These are phyloP conservation scores for Microtus pennsylvanicus DNA, from an alignment of 2,113 vertebrate species.

Conservation along the genomic window DNA sequence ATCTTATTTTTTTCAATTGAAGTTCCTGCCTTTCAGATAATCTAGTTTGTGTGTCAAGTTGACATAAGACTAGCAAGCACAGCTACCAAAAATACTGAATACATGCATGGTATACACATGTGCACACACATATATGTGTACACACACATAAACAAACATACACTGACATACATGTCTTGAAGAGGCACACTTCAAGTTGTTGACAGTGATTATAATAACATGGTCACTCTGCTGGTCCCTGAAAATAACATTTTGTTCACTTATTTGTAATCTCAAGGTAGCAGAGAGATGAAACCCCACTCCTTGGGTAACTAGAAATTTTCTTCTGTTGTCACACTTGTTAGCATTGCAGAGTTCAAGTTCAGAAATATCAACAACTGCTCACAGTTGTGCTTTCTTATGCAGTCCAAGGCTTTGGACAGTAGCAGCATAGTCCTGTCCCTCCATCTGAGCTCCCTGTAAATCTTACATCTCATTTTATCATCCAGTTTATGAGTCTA, in stretches of 20 bases:
- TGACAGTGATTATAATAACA: not conserved
- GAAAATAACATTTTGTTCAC: not conserved
- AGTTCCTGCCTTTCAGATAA: not conserved
- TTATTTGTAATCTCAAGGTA: conserved; percentile 45
- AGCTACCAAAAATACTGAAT: not conserved
- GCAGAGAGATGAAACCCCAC: not conserved
- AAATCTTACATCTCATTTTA: not conserved
- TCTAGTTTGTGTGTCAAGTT: not conserved
- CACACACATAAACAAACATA: not conserved
- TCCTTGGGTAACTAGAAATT: not conserved
- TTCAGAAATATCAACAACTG: conserved; percentile 33
- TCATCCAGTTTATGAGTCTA: not conserved
- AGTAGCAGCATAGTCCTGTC: not conserved
- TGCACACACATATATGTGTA: not conserved
- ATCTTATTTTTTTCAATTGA: not conserved
- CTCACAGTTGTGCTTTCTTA: conserved; percentile 5
- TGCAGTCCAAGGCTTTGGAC: not conserved
- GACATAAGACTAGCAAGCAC: not conserved
- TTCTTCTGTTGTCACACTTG: not conserved
- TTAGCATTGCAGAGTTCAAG: conserved; percentile 47
- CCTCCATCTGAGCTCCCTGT: conserved; percentile 6
- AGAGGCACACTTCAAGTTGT: not conserved
- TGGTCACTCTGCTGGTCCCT: not conserved
- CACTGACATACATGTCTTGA: not conserved
- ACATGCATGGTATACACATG: not conserved